phyloP scores from a whole-genome alignment of 2,888 invertebrate genomes.

The Fissipunctia ypsillon region DNA sequence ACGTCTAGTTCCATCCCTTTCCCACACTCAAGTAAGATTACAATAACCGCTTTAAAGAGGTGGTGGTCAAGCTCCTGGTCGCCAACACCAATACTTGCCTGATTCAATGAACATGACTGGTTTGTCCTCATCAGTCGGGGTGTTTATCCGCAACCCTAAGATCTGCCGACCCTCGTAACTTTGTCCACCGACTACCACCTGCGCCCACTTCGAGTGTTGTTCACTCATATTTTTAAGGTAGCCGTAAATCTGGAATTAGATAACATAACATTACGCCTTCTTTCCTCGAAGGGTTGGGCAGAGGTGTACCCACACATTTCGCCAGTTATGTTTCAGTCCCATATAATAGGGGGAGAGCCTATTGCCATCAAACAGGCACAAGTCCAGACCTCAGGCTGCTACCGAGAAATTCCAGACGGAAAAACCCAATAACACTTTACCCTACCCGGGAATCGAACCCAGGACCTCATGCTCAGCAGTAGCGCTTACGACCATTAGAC shows the following conservation, averaged over 20 bases:
- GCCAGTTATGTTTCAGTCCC: background rate
- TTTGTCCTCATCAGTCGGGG: constrained; percentile 75
- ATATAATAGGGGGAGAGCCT: background rate
- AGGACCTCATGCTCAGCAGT: no score
- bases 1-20: no score
- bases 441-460: no score
- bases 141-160: constrained; percentile 90
- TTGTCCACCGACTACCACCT: constrained; percentile 88
- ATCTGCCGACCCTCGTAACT: constrained; percentile 91
- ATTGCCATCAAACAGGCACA: no score
- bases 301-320: background rate
- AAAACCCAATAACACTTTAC: no score
- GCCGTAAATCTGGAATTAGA: constrained; percentile 84
- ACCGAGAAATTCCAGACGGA: no score
- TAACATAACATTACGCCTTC: background rate
- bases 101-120: constrained; percentile 91
- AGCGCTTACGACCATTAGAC: no score
- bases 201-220: constrained; percentile 84
- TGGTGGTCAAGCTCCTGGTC: no score
- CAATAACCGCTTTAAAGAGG: no score
- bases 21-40: no score
- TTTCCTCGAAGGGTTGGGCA: background rate
- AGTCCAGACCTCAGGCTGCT: no score
- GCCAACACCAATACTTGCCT: constrained; percentile 81
- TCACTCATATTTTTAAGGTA: constrained; percentile 88